These are phyloP conservation scores for Menura novaehollandiae DNA, from an alignment of 2,113 vertebrate genomes.

Conservation along the genomic window DNA sequence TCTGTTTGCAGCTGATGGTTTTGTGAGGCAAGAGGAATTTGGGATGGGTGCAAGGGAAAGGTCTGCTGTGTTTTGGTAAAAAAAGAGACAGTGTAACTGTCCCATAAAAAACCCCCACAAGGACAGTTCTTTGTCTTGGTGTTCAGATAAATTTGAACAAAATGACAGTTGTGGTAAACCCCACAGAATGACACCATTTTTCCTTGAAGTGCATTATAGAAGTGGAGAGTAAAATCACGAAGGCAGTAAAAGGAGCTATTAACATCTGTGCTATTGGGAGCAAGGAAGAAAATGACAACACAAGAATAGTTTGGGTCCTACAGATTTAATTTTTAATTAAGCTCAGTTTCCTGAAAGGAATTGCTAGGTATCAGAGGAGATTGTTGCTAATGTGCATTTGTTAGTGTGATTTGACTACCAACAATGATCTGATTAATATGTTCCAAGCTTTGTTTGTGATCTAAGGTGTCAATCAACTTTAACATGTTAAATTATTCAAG, in stretches of 20 bases:
- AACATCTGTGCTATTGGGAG: not conserved
- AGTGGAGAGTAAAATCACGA: not conserved
- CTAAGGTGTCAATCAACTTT: not conserved
- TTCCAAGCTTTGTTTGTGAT: not conserved
- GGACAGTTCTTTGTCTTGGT: not conserved
- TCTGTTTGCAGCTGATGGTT: not conserved
- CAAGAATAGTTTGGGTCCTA: not conserved
- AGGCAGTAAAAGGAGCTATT: not conserved
- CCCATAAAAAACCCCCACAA: not conserved
- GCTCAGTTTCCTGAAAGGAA: not conserved
- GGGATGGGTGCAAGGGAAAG: not conserved
- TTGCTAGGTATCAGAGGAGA: not conserved
- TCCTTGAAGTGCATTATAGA: not conserved
- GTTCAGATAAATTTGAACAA: not conserved
- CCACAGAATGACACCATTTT: not conserved
- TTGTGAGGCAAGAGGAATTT: not conserved
- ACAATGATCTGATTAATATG: not conserved
- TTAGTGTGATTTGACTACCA: not conserved
- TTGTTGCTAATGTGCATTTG: not conserved
- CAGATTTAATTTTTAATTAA: not conserved
- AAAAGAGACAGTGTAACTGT: not conserved
- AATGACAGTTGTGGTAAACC: not conserved
- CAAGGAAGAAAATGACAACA: not conserved
- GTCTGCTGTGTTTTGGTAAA: not conserved
- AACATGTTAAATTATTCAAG: not conserved